A percentile compares a stretch with the other conserved stretches of the same genome.
These are phyloP conservation scores for Nanger granti DNA, from an alignment of 2,113 vertebrate genomes.

Conservation along the genomic window DNA sequence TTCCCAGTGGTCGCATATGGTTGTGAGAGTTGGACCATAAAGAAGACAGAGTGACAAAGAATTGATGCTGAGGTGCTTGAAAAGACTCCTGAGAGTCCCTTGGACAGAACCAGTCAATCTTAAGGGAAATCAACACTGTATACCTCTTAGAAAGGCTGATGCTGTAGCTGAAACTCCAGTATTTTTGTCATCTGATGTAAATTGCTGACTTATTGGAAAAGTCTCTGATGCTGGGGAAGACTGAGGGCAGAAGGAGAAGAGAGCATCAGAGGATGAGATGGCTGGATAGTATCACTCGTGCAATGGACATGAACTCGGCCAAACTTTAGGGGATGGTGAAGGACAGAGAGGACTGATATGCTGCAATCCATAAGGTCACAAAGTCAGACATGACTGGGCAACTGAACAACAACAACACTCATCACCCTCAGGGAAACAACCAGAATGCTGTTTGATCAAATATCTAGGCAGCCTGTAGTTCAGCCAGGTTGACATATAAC, in stretches of 20 bases:
- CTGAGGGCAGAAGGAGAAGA: background rate
- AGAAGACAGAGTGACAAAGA: background rate
- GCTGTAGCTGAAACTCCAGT: background rate
- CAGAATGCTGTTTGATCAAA: background rate
- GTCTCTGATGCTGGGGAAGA: background rate
- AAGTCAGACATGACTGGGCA: background rate
- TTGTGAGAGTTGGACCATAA: background rate
- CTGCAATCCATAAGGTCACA: background rate
- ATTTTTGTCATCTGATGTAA: background rate
- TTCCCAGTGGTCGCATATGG: no score
- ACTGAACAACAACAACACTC: background rate
- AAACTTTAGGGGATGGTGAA: background rate
- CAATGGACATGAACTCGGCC: background rate
- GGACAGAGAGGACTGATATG: background rate
- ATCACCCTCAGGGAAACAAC: background rate
- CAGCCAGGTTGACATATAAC: background rate
- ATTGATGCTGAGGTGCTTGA: background rate
- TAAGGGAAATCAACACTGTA: background rate
- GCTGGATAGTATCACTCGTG: background rate
- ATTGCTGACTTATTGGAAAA: background rate
- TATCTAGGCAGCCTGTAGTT: background rate
- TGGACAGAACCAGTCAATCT: background rate
- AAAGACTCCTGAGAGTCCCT: background rate
- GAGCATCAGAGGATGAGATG: background rate
- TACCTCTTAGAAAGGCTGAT: background rate